Conservation (phyloP, 1,140 invertebrate genomes). For the Atta cephalotes region DNA sequence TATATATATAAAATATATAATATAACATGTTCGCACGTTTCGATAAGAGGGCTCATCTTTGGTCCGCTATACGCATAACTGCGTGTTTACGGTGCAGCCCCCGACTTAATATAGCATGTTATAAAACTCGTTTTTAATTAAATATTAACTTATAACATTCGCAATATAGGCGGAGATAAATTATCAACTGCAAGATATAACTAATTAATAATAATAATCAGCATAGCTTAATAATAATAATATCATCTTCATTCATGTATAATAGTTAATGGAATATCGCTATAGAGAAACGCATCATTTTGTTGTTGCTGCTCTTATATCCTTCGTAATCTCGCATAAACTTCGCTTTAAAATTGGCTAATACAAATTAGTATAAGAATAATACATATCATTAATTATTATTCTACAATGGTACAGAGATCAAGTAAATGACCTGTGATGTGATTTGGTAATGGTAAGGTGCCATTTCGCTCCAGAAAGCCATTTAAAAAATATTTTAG, state of each 20-base stretch:
- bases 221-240: conserved; percentile 73
- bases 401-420: conserved; percentile 84
- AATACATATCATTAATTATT: conserved; percentile 79
- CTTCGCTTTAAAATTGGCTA: conserved; percentile 78
- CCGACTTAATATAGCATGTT: conserved; percentile 74
- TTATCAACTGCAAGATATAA: conserved; percentile 76
- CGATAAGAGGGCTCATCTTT: conserved; percentile 81
- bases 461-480: conserved; percentile 70
- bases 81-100: conserved; percentile 78
- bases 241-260: conserved; percentile 49
- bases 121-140: conserved; percentile 77
- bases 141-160: conserved; percentile 80
- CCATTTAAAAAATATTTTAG: conserved; percentile 34
- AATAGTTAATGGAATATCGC: conserved; percentile 70
- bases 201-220: conserved; percentile 77
- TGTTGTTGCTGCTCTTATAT: conserved; percentile 60
- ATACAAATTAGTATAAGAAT: conserved; percentile 83
- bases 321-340: conserved; percentile 57
- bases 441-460: conserved; percentile 81
- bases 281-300: conserved; percentile 71
- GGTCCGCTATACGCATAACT: conserved; percentile 80
- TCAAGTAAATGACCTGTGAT: conserved; percentile 82
- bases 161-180: conserved; percentile 76
- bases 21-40: conserved; percentile 58
- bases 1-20: conserved; percentile 8